A percentile compares a stretch with the other conserved stretches of the same genome.
These are phyloP conservation scores for Poecilobothrus nobilitatus DNA, from an alignment of 2,888 invertebrate genomes.

Conservation along the genomic window DNA sequence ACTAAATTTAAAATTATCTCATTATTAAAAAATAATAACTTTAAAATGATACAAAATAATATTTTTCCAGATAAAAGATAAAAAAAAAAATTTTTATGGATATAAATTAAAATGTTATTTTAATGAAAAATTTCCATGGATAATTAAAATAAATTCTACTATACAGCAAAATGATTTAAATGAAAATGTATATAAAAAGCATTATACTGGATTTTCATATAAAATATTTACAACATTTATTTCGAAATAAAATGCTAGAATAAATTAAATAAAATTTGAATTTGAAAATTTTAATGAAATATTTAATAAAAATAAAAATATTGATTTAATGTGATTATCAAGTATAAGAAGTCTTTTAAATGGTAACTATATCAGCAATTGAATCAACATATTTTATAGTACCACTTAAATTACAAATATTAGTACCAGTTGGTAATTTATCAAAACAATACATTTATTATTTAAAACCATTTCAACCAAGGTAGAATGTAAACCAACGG, in stretches of 20 bases:
- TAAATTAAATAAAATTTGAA: background rate
- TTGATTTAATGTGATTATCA: background rate
- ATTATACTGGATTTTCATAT: background rate
- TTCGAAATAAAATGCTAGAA: background rate
- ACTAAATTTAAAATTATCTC: background rate
- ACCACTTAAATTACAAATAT: background rate
- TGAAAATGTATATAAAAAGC: too few relatives aligned
- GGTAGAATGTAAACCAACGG: too few relatives aligned
- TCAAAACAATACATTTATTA: background rate
- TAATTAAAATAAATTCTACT: background rate
- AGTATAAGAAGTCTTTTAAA: background rate
- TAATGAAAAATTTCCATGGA: background rate
- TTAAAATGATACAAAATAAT: background rate
- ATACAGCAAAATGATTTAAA: too few relatives aligned
- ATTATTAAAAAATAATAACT: background rate
- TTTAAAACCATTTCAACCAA: background rate
- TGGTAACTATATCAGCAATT: background rate
- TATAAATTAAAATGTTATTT: background rate
- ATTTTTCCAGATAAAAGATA: background rate
- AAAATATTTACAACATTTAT: background rate
- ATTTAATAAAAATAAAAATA: background rate
- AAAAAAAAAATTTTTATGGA: background rate
- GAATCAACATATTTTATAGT: background rate
- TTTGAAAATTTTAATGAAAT: background rate
- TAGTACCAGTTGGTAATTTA: background rate